Evolutionary conservation across 1,140 invertebrate species (phyloP), one percentile per base, ranked within the genome.

Genomic region (Eufriesea mexicana): DNA sequence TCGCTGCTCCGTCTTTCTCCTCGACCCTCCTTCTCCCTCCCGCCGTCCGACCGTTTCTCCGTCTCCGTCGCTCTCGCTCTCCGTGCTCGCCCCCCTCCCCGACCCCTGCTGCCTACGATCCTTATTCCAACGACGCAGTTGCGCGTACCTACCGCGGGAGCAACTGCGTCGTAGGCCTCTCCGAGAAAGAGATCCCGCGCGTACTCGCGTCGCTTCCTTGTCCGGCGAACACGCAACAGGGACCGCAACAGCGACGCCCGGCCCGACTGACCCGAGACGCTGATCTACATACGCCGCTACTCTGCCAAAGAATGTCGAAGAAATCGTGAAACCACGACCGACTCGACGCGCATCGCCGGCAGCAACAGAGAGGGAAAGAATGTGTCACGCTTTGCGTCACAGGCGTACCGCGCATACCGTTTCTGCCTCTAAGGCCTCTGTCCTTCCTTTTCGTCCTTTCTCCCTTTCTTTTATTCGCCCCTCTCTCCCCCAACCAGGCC

Each of bases 101-200:
- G n/a, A 59, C 70, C 51, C 23, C 45, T 18, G 49, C 79, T 51
- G 42, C 35, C 66, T 62, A 79, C 82, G 57, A 88, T 90, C 89
- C 84, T 90, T 86, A 88, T 90, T 86, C 82, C 84, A 89, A 90
- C 88, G 88, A 90, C 89, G 89, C 86, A 90, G 89, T 90, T 90
- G 86, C 88, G 89, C 84, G 81, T 85, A 89, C 84, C 78, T 89
- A 85, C 86, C 78, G 87, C 86, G 85, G 76, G 73, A 79, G 86
- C 84, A 90, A 89, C 88, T 90, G 86, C 89, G 89, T 88, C 89
- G 89, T 78, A 83, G 71, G 74, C 77, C 28, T 18, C 20, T 18
- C 61, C 77, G 73, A 84, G 84, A 84, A 81, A 62, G 79, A 86
- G 79, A 88, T 86, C 80, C 35, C 35, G 35, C 83, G 51, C 61